These are phyloP conservation scores for Xestia ashworthii DNA, from an alignment of 2,888 invertebrate genomes.

Conservation along the genomic window DNA sequence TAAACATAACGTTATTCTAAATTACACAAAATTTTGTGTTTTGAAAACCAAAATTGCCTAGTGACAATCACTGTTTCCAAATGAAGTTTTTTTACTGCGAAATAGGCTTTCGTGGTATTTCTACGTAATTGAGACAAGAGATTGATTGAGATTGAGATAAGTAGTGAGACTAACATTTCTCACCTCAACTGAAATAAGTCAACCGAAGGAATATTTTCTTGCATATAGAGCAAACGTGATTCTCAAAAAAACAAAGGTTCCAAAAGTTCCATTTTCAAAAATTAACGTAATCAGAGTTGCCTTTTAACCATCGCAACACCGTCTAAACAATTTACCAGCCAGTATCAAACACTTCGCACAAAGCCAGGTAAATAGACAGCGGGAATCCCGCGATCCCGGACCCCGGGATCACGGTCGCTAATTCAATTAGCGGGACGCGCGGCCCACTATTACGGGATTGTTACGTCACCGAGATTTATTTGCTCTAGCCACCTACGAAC, in stretches of 20 bases:
- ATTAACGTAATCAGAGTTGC: conserved; percentile 27
- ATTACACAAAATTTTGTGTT: too few relatives aligned
- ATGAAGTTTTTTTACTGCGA: too few relatives aligned
- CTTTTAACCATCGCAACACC: conserved; percentile 30
- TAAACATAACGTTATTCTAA: too few relatives aligned
- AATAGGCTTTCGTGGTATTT: too few relatives aligned
- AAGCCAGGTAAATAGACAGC: conserved; percentile 72
- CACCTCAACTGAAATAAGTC: neutral
- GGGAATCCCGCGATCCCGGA: conserved; percentile 67
- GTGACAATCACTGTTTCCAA: too few relatives aligned
- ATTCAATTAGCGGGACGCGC: conserved; percentile 76
- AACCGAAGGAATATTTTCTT: neutral
- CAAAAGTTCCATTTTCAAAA: conserved; percentile 17
- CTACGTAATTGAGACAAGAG: too few relatives aligned
- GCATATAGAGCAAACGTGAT: neutral
- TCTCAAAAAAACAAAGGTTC: neutral
- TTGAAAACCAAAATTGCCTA: too few relatives aligned
- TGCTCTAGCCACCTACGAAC: conserved; percentile 62
- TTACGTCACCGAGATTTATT: conserved; percentile 77
- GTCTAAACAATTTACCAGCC: conserved; percentile 52
- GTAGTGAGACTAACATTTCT: neutral
- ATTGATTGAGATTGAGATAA: neutral
- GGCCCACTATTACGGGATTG: conserved; percentile 72
- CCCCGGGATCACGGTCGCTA: conserved; percentile 73
- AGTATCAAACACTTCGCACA: conserved; percentile 60